Base-by-base conservation (phyloP, 64 coral and sea anemone species). In the Stylophora pistillata region DNA sequence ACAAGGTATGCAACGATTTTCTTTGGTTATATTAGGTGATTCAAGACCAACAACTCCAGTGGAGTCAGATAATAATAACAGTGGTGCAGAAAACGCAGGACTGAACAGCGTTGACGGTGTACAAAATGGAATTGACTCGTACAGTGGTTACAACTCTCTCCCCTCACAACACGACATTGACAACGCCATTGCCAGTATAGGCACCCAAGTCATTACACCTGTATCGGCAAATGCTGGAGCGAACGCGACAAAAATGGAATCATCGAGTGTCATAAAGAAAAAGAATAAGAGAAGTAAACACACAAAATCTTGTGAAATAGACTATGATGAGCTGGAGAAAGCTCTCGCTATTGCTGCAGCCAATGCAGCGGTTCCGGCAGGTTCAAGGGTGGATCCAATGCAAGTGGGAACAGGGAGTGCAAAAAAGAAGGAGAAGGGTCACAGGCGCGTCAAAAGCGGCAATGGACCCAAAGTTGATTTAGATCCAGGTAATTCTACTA, bases 251-350 rank as follows among this genome's bases (percentile, higher is more conserved):
- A 97, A 93, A 74, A 84, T 41, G 54, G 95, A 97, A 3, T 76
- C 94, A 75, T 30, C 78, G 25, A 90, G 75, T 63, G 79, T 92
- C 16, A 72, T 93, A 17, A 97, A 90, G 91, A 97, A 93, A 77
- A 97, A 90, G 68, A 97, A 97, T 20, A 89, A 94, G 20, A 93
- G 88, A 59, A 99, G 95, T 30, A 88, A 94, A 29, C 74, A 93
- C 58, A 99, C 93, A 54, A 99, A 95, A 81, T 99, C 97, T 55
- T 99, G 97, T 93, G 97, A 99, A 91, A 92, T 99, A 90, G 97
- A 99, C 84, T 95, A 88, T 88, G 97, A 99, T 16, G 97, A 99
- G 74, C 91, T 99, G 68, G 93, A 99, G 87, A 99, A 99, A 81
- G 94, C 93, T 79, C 85, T 99, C 34, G 89, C 89, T 5, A 31